These are phyloP conservation scores for Hedya salicella DNA, from an alignment of 2,888 invertebrate genomes.

Conservation along the genomic window DNA sequence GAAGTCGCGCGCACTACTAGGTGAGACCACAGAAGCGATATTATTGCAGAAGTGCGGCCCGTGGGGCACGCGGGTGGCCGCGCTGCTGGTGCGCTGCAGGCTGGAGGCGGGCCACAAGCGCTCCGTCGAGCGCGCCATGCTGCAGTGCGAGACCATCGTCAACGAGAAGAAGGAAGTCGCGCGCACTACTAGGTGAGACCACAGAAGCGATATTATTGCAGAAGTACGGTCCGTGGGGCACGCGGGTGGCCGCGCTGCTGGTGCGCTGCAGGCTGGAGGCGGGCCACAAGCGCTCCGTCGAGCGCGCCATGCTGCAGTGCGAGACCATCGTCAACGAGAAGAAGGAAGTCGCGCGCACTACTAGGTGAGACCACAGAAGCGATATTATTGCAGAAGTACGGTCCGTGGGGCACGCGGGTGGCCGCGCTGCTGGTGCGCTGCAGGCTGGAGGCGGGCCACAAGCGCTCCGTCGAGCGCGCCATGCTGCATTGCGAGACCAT, in stretches of 20 bases:
- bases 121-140: slow-evolving; percentile 94
- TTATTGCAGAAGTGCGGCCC: too few species aligned
- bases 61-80: too few species aligned
- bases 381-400: too few species aligned
- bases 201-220: background rate
- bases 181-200: slow-evolving; percentile 62
- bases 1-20: slow-evolving; percentile 62
- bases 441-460: slow-evolving; percentile 89
- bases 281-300: slow-evolving; percentile 91
- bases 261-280: slow-evolving; percentile 92
- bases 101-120: slow-evolving; percentile 91
- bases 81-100: slow-evolving; percentile 90
- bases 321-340: slow-evolving; percentile 89
- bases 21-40: slow-evolving; percentile 49
- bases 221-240: too few species aligned
- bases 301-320: slow-evolving; percentile 94
- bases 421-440: slow-evolving; percentile 91
- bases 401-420: too few species aligned
- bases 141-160: slow-evolving; percentile 93
- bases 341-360: slow-evolving; percentile 58
- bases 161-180: slow-evolving; percentile 75
- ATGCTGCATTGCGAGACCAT: slow-evolving; percentile 94
- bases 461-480: slow-evolving; percentile 94
- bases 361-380: slow-evolving; percentile 57
- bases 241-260: slow-evolving; percentile 85